These are phyloP conservation scores for Anagyrus pseudococci DNA, from an alignment of 2,888 invertebrate species.

Conservation along the genomic window DNA sequence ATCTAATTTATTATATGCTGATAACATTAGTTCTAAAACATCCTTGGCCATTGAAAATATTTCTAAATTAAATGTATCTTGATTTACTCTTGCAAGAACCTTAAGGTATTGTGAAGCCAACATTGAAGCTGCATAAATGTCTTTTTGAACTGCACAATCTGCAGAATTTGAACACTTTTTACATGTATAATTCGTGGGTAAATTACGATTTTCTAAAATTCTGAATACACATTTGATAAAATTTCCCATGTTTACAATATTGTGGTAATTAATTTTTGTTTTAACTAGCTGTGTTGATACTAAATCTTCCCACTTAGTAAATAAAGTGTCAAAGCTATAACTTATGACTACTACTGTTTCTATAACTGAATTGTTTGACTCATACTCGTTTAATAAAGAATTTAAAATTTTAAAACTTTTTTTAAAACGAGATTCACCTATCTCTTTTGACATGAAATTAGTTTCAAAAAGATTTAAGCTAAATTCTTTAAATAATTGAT, in stretches of 20 bases:
- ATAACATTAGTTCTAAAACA: slow-evolving; percentile 41
- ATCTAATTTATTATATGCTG: slow-evolving; percentile 41
- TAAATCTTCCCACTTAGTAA: slow-evolving; percentile 45
- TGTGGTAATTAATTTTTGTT: slow-evolving; percentile 33
- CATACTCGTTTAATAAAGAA: slow-evolving; percentile 29
- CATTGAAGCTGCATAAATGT: slow-evolving; percentile 41
- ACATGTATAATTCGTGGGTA: slow-evolving; percentile 38
- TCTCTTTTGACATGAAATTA: slow-evolving; percentile 41
- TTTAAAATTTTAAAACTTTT: slow-evolving; percentile 23
- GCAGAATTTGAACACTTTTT: slow-evolving; percentile 37
- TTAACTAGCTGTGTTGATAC: slow-evolving; percentile 23
- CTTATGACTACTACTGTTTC: slow-evolving; percentile 36
- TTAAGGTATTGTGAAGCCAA: slow-evolving; percentile 26
- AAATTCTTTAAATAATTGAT: slow-evolving; percentile 38
- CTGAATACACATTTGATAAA: slow-evolving; percentile 37
- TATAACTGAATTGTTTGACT: slow-evolving; percentile 32
- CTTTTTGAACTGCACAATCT: slow-evolving; percentile 41
- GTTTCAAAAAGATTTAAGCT: slow-evolving; percentile 37
- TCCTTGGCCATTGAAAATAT: slow-evolving; percentile 31
- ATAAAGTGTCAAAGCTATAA: slow-evolving; percentile 41
- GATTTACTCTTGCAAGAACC: slow-evolving; percentile 40
- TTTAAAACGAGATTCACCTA: slow-evolving; percentile 25
- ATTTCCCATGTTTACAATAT: slow-evolving; percentile 39
- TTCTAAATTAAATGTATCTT: slow-evolving; percentile 32
- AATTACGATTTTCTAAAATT: slow-evolving; percentile 31